These are phyloP conservation scores for Cynoglossus semilaevis DNA, from an alignment of 2,113 vertebrate species.

Conservation along the genomic window DNA sequence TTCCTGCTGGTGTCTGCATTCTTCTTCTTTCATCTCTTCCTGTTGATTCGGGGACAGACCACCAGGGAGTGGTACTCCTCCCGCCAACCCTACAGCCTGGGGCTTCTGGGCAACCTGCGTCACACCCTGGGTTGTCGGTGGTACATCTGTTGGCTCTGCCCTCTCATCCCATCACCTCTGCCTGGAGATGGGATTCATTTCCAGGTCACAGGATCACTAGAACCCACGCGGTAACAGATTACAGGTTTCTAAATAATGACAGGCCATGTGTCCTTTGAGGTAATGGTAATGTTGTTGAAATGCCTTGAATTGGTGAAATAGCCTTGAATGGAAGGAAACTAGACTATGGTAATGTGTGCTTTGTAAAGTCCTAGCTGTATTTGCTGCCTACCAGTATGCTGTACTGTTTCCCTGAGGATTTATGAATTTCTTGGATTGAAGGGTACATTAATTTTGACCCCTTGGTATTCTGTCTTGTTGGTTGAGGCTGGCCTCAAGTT, in stretches of 20 bases:
- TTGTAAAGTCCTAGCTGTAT: conserved; percentile 9
- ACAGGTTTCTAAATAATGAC: background rate
- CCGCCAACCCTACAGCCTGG: conserved; percentile 78
- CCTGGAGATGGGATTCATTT: conserved; percentile 86
- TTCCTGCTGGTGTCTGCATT: conserved; percentile 84
- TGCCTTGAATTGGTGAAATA: conserved; percentile 1
- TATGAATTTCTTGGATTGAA: background rate
- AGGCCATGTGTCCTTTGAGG: background rate
- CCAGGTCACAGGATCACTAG: conserved; percentile 69
- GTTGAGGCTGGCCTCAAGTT: conserved; percentile 25
- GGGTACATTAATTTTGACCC: conserved; percentile 2
- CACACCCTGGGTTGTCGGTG: conserved; percentile 80
- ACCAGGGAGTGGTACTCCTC: conserved; percentile 86
- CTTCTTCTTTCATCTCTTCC: conserved; percentile 83
- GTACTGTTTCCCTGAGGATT: conserved; percentile 21
- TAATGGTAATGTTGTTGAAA: conserved; percentile 11
- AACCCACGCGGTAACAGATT: conserved; percentile 57
- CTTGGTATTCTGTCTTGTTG: conserved; percentile 17
- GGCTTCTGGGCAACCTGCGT: conserved; percentile 74
- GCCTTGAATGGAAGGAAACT: conserved; percentile 18
- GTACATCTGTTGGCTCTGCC: conserved; percentile 85
- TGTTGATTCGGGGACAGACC: conserved; percentile 85
- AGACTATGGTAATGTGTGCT: conserved; percentile 1
- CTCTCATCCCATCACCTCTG: conserved; percentile 81
- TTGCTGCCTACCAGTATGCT: background rate